Evolutionary conservation across 2,888 invertebrate species (phyloP), one percentile per base, ranked within the genome.

Genomic region (Bedellia somnulentella): DNA sequence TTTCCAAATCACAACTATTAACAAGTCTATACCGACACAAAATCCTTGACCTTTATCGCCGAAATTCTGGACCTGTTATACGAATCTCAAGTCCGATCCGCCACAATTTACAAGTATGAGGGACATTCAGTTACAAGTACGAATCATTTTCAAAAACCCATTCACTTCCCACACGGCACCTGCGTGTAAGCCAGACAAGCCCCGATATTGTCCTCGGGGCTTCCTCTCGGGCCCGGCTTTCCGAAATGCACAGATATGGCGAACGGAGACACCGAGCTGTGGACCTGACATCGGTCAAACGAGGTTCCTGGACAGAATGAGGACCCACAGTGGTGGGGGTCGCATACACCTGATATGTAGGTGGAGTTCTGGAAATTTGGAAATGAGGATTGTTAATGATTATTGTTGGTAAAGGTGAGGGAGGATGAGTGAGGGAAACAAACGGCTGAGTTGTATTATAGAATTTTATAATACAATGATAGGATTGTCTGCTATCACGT

Each of bases 191-290:
- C 79, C 27, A 91, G 54, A 46, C 91, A 91, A 70, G 87, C 87
- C 14, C 91, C 91, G 21, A 89, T 81, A 48, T 90, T 90, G 37
- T 91, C 89, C 40, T 91, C 91, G 0, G 89, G 84, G 21, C 80
- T 84, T 13, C 81, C 80, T 42, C 85, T 85, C n/a, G 68, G 51
- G 0, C 61, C 53, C 0, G 82, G 83, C 2, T 85, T 80, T 0
- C 89, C 90, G 52, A 91, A 90, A 47, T 87, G 85, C 0, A 91
- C 80, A 4, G 87, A 83, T 22, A 91, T 81, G 10, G 85, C 84
- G 57, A 90, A 91, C 0, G 91, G 91, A 0, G 83, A 82, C 4
- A 83, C 80, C 15, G 85, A 85, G 26, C 84, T 87, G 60, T 91
- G 89, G 24, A 91, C 82, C 14, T 82, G 77, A 43, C 87, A 88